These are phyloP conservation scores for Melanogrammus aeglefinus DNA, from an alignment of 2,797 vertebrate genomes.

Conservation along the genomic window DNA sequence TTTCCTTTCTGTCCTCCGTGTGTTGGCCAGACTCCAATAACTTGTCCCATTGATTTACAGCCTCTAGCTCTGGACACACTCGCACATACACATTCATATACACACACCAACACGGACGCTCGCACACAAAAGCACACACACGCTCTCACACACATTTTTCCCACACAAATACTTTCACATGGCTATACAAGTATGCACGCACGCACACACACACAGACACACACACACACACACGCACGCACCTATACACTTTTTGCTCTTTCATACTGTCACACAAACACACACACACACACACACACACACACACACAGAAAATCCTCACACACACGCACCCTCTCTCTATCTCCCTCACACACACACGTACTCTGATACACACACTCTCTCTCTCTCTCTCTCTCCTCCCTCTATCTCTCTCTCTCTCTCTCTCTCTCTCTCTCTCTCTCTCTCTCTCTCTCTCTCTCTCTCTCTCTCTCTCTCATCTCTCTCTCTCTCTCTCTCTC, in stretches of 20 bases:
- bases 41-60: conserved; percentile 79
- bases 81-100: background rate
- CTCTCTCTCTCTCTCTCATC: background rate
- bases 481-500: background rate
- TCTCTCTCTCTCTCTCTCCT: background rate
- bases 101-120: background rate
- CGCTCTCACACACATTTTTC: background rate
- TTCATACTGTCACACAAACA: background rate
- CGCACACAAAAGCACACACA: background rate
- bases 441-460: background rate
- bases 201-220: too few species aligned
- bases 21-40: conserved; percentile 84
- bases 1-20: conserved; percentile 72
- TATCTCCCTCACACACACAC: background rate
- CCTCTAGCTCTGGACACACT: conserved; percentile 51
- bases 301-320: too few species aligned
- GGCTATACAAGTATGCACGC: conserved; percentile 15
- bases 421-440: background rate
- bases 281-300: background rate
- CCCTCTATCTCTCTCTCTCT: background rate
- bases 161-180: conserved; percentile 19
- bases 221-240: too few species aligned
- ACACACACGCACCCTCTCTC: background rate
- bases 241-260: background rate
- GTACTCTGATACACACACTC: too few species aligned